Conservation (phyloP, 2,888 invertebrate genomes). For the Serripes groenlandicus region DNA sequence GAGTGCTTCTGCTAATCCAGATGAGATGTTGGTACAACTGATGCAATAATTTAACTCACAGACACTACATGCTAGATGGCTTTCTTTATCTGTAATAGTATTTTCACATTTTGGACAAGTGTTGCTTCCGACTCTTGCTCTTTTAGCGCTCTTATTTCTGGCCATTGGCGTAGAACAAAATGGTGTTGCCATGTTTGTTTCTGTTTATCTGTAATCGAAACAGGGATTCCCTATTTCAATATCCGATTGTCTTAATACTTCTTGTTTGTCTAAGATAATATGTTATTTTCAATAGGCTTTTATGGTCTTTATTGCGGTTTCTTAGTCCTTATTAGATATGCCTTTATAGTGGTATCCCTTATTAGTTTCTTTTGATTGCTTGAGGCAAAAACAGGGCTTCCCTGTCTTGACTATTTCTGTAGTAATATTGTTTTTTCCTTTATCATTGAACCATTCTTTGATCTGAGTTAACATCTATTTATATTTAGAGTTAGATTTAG, state of each 20-base stretch:
- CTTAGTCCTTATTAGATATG: too few species aligned
- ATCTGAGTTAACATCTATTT: too few species aligned
- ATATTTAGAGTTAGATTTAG: too few species aligned
- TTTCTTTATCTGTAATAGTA: background rate
- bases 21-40: background rate
- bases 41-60: background rate
- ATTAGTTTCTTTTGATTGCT: background rate
- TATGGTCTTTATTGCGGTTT: too few species aligned
- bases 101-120: background rate
- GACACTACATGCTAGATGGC: background rate
- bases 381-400: too few species aligned
- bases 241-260: too few species aligned
- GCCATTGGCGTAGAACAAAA: background rate
- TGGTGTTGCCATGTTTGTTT: background rate
- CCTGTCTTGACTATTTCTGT: too few species aligned
- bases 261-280: too few species aligned
- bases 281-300: too few species aligned
- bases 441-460: too few species aligned
- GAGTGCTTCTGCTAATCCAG: background rate
- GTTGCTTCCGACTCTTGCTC: background rate
- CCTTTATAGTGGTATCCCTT: background rate
- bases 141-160: too few species aligned
- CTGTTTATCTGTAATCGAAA: background rate
- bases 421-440: too few species aligned
- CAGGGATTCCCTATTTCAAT: slow-evolving; percentile 6